A percentile compares a stretch with the other conserved stretches of the same genome.
Conservation (phyloP, 2,797 vertebrate genomes). For the Melanotaenia nigrans region DNA sequence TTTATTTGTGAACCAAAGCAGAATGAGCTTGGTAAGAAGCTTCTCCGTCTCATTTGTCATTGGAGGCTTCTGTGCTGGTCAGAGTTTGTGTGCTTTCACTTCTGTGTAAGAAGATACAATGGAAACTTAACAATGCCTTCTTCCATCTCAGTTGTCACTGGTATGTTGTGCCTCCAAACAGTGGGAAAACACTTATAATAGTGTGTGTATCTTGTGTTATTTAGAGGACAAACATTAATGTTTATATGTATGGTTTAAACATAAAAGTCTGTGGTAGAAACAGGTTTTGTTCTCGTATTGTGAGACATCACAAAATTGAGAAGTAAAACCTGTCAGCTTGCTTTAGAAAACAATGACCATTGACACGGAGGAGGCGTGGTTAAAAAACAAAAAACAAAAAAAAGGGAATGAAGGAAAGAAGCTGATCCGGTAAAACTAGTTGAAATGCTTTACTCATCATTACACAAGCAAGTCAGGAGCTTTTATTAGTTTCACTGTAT, state of each 20-base stretch:
- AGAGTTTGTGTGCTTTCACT: conserved; percentile 54
- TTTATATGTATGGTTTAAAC: neutral
- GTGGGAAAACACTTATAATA: neutral
- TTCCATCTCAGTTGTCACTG: conserved; percentile 58
- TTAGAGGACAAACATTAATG: neutral
- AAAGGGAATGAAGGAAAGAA: conserved; percentile 55
- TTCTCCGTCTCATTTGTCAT: conserved; percentile 50
- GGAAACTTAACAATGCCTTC: conserved; percentile 61
- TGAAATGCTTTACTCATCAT: conserved; percentile 31
- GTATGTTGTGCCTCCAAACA: conserved; percentile 24
- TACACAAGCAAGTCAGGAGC: conserved; percentile 36
- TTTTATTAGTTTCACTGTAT: conserved; percentile 38
- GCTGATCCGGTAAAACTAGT: conserved; percentile 58
- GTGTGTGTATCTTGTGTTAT: neutral
- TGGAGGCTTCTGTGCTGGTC: conserved; percentile 32
- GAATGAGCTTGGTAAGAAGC: conserved; percentile 31
- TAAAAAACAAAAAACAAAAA: too few relatives aligned
- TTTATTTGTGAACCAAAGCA: conserved; percentile 25
- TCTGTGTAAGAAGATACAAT: conserved; percentile 65
- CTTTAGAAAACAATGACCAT: conserved; percentile 31
- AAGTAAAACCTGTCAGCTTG: conserved; percentile 25
- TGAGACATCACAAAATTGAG: neutral
- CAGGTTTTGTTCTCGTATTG: neutral
- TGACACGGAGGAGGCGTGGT: neutral
- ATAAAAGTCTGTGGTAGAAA: neutral